Conservation (phyloP, 1,140 invertebrate genomes). For the Goniozus legneri region DNA sequence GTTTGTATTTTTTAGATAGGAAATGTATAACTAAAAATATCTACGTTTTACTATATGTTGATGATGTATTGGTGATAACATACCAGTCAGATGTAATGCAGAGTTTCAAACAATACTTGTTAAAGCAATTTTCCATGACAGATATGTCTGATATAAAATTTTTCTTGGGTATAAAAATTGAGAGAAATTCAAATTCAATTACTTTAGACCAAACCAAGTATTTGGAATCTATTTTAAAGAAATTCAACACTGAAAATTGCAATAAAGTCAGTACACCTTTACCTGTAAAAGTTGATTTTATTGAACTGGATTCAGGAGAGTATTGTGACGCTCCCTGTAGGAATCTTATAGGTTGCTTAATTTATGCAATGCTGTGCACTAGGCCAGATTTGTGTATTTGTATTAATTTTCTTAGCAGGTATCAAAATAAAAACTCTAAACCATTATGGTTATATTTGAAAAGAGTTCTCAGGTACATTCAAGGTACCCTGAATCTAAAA, state of each 20-base stretch:
- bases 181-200: not conserved
- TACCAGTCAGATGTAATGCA: not conserved
- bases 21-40: not conserved
- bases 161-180: not conserved
- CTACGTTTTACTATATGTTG: not conserved
- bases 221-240: not conserved
- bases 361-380: constrained; percentile 8
- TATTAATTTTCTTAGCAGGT: constrained; percentile 28
- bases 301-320: too few relatives aligned
- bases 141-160: not conserved
- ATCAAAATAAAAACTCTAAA: constrained; percentile 18
- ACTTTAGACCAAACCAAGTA: not conserved
- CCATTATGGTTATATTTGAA: constrained; percentile 29
- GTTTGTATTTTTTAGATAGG: not conserved
- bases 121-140: not conserved
- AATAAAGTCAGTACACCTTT: too few relatives aligned
- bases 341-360: not conserved
- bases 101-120: not conserved
- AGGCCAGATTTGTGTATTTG: constrained; percentile 46
- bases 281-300: too few relatives aligned
- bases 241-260: not conserved
- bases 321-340: too few relatives aligned
- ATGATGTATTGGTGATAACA: not conserved
- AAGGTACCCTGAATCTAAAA: constrained; percentile 18
- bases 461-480: constrained; percentile 19